Evolutionary conservation across 2,113 vertebrate genomes (phyloP), one percentile per base, ranked within the genome.

Genomic region (Ancistrus triradiatus): DNA sequence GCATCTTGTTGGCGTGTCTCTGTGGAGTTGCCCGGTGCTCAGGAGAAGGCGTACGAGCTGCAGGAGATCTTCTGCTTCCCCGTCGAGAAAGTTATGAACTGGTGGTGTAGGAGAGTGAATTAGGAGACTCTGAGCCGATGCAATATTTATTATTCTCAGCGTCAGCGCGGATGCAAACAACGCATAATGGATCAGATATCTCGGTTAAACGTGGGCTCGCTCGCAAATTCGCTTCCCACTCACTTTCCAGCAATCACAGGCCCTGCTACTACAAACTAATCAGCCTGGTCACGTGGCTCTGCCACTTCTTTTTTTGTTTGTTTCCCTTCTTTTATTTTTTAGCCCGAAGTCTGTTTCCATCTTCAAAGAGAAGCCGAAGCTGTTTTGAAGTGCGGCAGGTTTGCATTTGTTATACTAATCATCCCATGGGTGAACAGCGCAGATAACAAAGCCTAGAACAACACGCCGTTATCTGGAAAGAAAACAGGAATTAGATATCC

Each of bases 301-400:
- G 31, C 11, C 3, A 6, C 10, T 2, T 21, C 33, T 47, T 40
- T 57, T 66, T 77, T 74, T 19, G 14, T n/a, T 14, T 4, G 7
- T 11, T 25, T 15, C 14, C 17, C 13, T 35, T 22, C 17, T 22
- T n/a, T n/a, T 33, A 9, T 17, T 25, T 43, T 50, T 61, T 19
- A 53, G 79, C 83, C 84, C 78, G 58, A 59, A 84, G 81, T 80
- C 60, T 77, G 62, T 56, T 59, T 14, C 17, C 60, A 74, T 84
- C 84, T 82, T 84, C 84, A 83, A 88, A 89, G 79, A 77, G 59
- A 50, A 37, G 64, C 48, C 70, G 73, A 84, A 78, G 73, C 78
- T 82, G 81, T 87, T 87, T 83, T 86, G 79, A 88, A 85, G 83
- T 71, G 81, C 72, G 69, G 71, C 80, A 85, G 82, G 81, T 84